Percentiles rank a stretch among this genome's conserved stretches.
Conservation (phyloP, 2,797 vertebrate species). For the Spinibarbus caldwelli region DNA sequence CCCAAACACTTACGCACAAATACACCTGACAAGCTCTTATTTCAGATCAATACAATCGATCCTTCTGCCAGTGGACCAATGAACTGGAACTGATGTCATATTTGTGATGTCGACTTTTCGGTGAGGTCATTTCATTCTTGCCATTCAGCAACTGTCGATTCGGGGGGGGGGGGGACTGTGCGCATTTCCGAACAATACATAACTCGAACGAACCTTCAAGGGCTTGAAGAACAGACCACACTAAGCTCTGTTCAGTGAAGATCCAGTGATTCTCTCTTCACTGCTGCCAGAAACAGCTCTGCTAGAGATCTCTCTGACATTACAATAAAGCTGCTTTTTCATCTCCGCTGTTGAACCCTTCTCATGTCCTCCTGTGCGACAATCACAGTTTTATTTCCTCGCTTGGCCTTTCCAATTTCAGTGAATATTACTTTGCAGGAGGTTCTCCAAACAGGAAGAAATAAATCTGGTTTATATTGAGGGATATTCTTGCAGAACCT, state of each 20-base stretch:
- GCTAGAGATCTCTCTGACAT: conserved; percentile 24
- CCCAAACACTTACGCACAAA: conserved; percentile 5
- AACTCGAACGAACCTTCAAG: conserved; percentile 3
- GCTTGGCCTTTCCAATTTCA: conserved; percentile 26
- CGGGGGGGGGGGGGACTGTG: not conserved
- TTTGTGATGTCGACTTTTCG: conserved; percentile 38
- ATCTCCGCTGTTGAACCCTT: conserved; percentile 40
- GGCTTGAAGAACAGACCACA: conserved; percentile 20
- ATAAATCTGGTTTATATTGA: conserved; percentile 2
- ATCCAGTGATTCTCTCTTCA: conserved; percentile 33
- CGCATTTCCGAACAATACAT: not conserved
- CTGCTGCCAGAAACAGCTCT: conserved; percentile 26
- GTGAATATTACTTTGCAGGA: conserved; percentile 13
- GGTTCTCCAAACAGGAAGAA: conserved; percentile 10
- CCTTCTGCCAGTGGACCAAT: conserved; percentile 21
- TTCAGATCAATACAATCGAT: conserved; percentile 39
- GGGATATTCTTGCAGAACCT: conserved; percentile 14
- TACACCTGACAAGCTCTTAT: conserved; percentile 44
- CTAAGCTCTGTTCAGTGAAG: conserved; percentile 28
- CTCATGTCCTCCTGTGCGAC: conserved; percentile 8
- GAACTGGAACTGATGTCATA: conserved; percentile 49
- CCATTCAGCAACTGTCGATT: not conserved
- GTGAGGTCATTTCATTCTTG: conserved; percentile 22
- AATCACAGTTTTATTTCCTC: conserved; percentile 40
- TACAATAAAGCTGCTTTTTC: conserved; percentile 47